Conservation (phyloP, 2,888 invertebrate genomes). For the Hirtodrosophila histrioides region DNA sequence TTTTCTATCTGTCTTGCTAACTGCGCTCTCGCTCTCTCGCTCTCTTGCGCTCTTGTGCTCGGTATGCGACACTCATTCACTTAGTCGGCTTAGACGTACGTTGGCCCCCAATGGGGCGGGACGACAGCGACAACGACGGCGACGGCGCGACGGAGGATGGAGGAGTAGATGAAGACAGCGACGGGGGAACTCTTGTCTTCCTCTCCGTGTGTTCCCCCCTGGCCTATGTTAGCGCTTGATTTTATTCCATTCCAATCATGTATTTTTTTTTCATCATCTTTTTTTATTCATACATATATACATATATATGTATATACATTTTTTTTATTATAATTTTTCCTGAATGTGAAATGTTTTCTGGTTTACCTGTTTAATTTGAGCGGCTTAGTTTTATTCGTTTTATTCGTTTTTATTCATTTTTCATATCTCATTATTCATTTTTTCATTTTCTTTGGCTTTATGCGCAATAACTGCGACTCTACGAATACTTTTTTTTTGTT, state of each 20-base stretch:
- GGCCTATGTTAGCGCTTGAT: slow-evolving; percentile 28
- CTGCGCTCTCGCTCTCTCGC: slow-evolving; percentile 11
- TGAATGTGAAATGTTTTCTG: slow-evolving; percentile 64
- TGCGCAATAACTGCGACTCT: too few species aligned
- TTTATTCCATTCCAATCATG: slow-evolving; percentile 63
- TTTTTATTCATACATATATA: too few species aligned
- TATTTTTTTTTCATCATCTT: slow-evolving; percentile 47
- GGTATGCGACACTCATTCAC: slow-evolving; percentile 35
- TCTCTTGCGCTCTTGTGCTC: slow-evolving; percentile 2
- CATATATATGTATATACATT: background rate
- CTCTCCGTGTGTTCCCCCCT: background rate
- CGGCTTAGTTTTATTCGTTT: slow-evolving; percentile 45
- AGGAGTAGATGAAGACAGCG: slow-evolving; percentile 8
- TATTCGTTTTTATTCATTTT: slow-evolving; percentile 36
- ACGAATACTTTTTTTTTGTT: too few species aligned
- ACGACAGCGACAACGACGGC: slow-evolving; percentile 10
- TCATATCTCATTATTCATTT: slow-evolving; percentile 45
- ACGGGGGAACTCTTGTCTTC: slow-evolving; percentile 39
- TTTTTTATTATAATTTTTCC: slow-evolving; percentile 47
- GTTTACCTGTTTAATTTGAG: slow-evolving; percentile 53
- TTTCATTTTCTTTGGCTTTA: slow-evolving; percentile 17
- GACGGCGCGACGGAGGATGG: background rate
- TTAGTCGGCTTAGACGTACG: slow-evolving; percentile 75
- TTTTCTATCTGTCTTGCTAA: background rate
- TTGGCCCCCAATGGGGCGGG: slow-evolving; percentile 69